Percentiles rank a stretch among this genome's conserved stretches.
These are phyloP conservation scores for Novumbra hubbsi DNA, from an alignment of 2,797 vertebrate genomes.

Conservation along the genomic window DNA sequence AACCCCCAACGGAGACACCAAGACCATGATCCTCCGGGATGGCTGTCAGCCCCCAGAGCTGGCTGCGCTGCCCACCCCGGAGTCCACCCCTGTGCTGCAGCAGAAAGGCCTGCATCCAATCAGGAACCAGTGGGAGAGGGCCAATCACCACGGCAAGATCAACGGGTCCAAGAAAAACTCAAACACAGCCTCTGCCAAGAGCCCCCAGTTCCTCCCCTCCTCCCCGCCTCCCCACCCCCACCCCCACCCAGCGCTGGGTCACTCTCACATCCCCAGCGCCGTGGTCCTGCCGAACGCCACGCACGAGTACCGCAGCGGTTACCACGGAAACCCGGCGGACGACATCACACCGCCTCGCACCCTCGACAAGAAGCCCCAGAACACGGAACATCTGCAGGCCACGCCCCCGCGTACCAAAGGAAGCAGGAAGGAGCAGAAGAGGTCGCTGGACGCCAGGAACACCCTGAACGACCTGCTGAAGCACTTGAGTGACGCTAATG, in stretches of 20 bases:
- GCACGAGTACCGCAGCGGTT: conserved; percentile 80
- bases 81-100: conserved; percentile 94
- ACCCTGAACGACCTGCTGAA: conserved; percentile 96
- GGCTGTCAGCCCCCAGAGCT: conserved; percentile 91
- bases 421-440: conserved; percentile 87
- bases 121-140: conserved; percentile 90
- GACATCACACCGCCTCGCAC: conserved; percentile 82
- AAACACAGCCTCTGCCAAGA: conserved; percentile 78
- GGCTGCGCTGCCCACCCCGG: conserved; percentile 92
- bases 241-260: conserved; percentile 82
- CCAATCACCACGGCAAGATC: conserved; percentile 71
- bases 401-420: conserved; percentile 65
- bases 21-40: conserved; percentile 86
- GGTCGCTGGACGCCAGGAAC: conserved; percentile 95
- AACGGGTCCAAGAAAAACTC: conserved; percentile 83
- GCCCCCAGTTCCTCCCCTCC: conserved; percentile 87
- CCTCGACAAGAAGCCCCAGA: conserved; percentile 84
- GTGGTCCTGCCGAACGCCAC: conserved; percentile 97
- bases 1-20: conserved; percentile 82
- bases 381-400: conserved; percentile 69
- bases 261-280: conserved; percentile 93
- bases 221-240: conserved; percentile 74
- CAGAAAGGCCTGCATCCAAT: conserved; percentile 92
- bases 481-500: conserved; percentile 88
- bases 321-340: conserved; percentile 77